Percentiles rank a stretch among this genome's conserved stretches.
phyloP scores from a whole-genome alignment of 2,888 invertebrate genomes.

The Proisotoma minuta region DNA sequence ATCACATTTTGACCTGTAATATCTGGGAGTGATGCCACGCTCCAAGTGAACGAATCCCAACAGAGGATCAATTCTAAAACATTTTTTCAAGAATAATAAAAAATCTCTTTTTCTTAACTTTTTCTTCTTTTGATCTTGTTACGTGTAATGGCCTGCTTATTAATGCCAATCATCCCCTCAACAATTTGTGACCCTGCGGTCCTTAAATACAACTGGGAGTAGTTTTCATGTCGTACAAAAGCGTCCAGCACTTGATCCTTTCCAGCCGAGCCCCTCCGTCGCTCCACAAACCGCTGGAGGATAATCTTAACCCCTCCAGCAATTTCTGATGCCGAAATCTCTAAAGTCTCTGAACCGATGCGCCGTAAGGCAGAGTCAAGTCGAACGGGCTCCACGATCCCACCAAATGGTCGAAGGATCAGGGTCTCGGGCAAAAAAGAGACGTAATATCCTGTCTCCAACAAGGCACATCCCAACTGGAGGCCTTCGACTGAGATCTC shows the following conservation, averaged over 20 bases:
- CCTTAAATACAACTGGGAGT: not conserved
- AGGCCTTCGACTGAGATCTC: conserved; percentile 19
- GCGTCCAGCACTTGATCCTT: not conserved
- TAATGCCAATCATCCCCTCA: not conserved
- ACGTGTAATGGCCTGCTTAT: not conserved
- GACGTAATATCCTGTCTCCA: conserved; percentile 21
- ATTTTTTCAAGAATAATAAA: not conserved
- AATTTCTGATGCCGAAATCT: too few species aligned
- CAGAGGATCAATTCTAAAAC: conserved; percentile 13
- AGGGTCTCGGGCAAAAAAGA: conserved; percentile 25
- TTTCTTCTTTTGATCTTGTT: not conserved
- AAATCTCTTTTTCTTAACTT: not conserved
- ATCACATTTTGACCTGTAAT: too few species aligned
- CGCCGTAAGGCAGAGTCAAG: too few species aligned
- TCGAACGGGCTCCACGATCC: too few species aligned
- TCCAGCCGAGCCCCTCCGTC: not conserved
- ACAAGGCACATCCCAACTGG: conserved; percentile 18
- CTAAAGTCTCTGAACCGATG: too few species aligned
- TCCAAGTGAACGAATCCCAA: conserved; percentile 26
- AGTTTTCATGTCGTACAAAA: not conserved
- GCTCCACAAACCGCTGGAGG: not conserved
- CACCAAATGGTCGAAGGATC: conserved; percentile 15
- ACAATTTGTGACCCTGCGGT: not conserved
- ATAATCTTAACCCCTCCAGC: too few species aligned
- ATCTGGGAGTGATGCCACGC: conserved; percentile 4